Percentiles rank a stretch among this genome's conserved stretches.
Conservation (phyloP, 2,888 invertebrate genomes). For the Spilarctia lutea region DNA sequence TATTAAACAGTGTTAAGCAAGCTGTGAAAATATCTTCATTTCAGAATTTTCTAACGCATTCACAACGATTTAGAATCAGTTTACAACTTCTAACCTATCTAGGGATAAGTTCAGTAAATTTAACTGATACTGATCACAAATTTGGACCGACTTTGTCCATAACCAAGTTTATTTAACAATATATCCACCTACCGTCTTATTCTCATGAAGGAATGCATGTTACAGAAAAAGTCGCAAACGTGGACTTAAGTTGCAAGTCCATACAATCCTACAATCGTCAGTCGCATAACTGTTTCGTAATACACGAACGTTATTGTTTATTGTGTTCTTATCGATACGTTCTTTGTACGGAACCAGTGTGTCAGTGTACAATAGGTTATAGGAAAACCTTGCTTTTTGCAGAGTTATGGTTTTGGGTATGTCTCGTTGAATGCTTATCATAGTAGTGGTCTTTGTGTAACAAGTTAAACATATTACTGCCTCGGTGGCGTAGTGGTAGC, state of each 20-base stretch:
- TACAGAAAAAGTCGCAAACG: slow-evolving; percentile 44
- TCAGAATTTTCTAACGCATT: neutral
- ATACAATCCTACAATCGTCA: slow-evolving; percentile 63
- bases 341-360: slow-evolving; percentile 67
- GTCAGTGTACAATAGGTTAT: slow-evolving; percentile 68
- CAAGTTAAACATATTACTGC: too few species aligned
- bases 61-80: neutral
- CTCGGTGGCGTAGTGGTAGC: too few species aligned
- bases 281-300: slow-evolving; percentile 70
- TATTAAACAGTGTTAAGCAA: neutral
- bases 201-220: slow-evolving; percentile 32
- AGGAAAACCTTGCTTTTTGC: slow-evolving; percentile 76
- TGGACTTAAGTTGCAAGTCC: slow-evolving; percentile 46
- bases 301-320: slow-evolving; percentile 83
- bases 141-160: neutral
- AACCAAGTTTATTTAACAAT: slow-evolving; percentile 11
- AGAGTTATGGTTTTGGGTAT: slow-evolving; percentile 44
- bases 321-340: slow-evolving; percentile 85
- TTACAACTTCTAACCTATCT: neutral
- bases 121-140: neutral
- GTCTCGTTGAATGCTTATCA: slow-evolving; percentile 26
- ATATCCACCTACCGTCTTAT: slow-evolving; percentile 15
- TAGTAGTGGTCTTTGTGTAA: neutral
- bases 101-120: neutral
- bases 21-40: neutral